Evolutionary conservation across 2,888 invertebrate species (phyloP).

Genomic region (Asteroscopus sphinx): DNA sequence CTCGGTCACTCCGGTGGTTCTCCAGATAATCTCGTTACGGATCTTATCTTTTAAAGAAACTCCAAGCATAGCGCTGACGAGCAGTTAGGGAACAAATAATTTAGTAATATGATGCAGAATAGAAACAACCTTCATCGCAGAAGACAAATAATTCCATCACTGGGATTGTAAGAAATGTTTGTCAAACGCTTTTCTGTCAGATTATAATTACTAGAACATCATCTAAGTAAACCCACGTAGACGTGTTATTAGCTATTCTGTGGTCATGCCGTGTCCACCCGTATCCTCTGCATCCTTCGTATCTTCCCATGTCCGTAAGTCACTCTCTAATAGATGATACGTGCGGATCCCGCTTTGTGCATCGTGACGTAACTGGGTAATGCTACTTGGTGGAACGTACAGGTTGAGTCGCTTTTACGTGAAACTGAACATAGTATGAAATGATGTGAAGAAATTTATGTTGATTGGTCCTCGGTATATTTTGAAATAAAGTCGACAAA

Average conservation of each 20-base stretch:
- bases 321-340: slow-evolving; percentile 53
- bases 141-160: too few species aligned
- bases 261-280: slow-evolving; percentile 35
- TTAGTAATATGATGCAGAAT: too few species aligned
- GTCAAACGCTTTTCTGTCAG: slow-evolving; percentile 15
- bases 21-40: too few species aligned
- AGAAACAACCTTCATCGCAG: too few species aligned
- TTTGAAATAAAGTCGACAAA: too few species aligned
- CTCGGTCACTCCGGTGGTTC: too few species aligned
- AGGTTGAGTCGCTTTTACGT: not conserved
- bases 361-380: slow-evolving; percentile 39
- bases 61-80: too few species aligned
- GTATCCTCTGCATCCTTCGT: slow-evolving; percentile 28
- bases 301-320: slow-evolving; percentile 51
- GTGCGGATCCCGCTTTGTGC: slow-evolving; percentile 50
- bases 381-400: slow-evolving; percentile 10
- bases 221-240: slow-evolving; percentile 43
- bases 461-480: too few species aligned
- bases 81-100: too few species aligned
- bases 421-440: not conserved
- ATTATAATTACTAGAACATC: slow-evolving; percentile 15
- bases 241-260: slow-evolving; percentile 52
- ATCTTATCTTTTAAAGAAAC: too few species aligned
- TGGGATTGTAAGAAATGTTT: not conserved
- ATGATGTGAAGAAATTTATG: not conserved